These are phyloP conservation scores for Vicugna pacos DNA, from an alignment of 2,113 vertebrate genomes.

Conservation along the genomic window DNA sequence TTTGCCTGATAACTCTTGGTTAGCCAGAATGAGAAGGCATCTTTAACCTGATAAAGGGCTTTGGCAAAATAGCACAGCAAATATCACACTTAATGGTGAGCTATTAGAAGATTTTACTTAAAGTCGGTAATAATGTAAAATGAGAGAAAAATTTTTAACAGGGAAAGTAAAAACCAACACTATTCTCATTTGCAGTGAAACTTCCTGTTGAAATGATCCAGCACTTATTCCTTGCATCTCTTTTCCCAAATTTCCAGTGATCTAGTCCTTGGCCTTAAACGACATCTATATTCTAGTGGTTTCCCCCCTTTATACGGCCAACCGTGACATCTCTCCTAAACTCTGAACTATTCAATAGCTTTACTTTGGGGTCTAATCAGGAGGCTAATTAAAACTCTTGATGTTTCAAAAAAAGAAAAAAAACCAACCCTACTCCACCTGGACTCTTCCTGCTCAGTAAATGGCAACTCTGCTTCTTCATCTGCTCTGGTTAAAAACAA, in stretches of 20 bases:
- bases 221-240: not conserved
- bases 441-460: not conserved
- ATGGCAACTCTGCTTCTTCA: not conserved
- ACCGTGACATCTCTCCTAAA: not conserved
- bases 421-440: not conserved
- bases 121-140: not conserved
- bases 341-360: not conserved
- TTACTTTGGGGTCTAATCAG: not conserved
- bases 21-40: not conserved
- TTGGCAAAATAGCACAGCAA: not conserved
- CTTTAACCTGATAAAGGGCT: not conserved
- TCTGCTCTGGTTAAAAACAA: not conserved
- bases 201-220: not conserved
- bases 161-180: not conserved
- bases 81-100: not conserved
- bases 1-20: not conserved
- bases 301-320: not conserved
- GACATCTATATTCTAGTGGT: not conserved
- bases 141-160: not conserved
- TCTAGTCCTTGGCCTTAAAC: not conserved
- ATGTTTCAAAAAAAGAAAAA: not conserved
- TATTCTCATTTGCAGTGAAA: not conserved
- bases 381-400: not conserved
- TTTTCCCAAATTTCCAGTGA: not conserved
- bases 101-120: not conserved